These are phyloP conservation scores for Myathropa florea DNA, from an alignment of 2,888 invertebrate genomes.

Conservation along the genomic window DNA sequence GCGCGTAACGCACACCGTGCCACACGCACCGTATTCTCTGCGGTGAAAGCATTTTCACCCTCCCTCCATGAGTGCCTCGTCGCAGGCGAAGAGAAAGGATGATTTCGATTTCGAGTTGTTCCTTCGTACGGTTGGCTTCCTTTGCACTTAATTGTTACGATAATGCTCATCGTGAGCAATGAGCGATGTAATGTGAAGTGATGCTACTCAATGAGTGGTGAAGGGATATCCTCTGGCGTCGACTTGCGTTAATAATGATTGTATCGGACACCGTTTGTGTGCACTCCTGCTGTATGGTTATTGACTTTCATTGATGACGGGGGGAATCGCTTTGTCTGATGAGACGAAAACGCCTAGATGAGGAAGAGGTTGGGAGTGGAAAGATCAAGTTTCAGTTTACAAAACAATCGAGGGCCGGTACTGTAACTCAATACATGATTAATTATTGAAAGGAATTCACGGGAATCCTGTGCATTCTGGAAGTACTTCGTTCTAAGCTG, in stretches of 20 bases:
- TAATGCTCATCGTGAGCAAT: conserved; percentile 14
- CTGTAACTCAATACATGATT: neutral
- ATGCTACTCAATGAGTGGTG: neutral
- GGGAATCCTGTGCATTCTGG: neutral
- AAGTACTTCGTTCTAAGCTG: neutral
- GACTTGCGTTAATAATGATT: neutral
- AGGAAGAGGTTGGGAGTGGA: neutral
- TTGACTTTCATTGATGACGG: no score
- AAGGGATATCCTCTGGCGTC: conserved; percentile 7
- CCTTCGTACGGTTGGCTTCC: neutral
- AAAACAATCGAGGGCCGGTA: neutral
- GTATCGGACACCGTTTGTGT: neutral
- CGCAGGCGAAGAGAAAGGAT: neutral
- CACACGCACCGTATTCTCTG: conserved; percentile 13
- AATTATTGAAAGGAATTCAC: neutral
- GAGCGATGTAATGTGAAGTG: conserved; percentile 23
- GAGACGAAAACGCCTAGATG: neutral
- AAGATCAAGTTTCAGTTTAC: neutral
- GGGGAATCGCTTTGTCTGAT: no score
- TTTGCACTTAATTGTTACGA: conserved; percentile 47
- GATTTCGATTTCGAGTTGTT: neutral
- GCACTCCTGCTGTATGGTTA: neutral
- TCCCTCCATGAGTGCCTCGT: no score
- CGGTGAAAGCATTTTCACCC: neutral
- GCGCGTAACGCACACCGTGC: conserved; percentile 5